Conservation (phyloP, 2,113 vertebrate species). For the Grallaria varia region DNA sequence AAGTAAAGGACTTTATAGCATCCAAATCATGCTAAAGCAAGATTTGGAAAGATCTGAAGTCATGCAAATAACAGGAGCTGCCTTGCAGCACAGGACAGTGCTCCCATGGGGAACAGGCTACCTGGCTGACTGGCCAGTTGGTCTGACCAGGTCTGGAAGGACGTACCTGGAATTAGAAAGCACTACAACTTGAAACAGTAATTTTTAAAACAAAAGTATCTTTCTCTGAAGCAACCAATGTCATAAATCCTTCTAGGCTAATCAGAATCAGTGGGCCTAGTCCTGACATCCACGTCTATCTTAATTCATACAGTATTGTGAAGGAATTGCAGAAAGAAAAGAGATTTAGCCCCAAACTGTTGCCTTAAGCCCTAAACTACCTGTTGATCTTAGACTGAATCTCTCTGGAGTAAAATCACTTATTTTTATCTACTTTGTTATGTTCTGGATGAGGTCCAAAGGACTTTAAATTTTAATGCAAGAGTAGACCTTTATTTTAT, state of each 20-base stretch:
- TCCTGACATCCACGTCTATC: not conserved
- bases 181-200: not conserved
- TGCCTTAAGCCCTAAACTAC: not conserved
- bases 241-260: not conserved
- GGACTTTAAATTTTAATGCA: not conserved
- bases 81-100: not conserved
- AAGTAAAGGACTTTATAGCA: not conserved
- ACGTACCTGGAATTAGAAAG: not conserved
- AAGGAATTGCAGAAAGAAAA: not conserved
- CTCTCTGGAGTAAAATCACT: not conserved
- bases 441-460: not conserved
- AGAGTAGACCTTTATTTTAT: not conserved
- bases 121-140: not conserved
- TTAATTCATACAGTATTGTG: not conserved
- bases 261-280: not conserved
- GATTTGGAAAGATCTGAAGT: not conserved
- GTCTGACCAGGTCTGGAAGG: not conserved
- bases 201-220: not conserved
- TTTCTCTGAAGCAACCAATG: not conserved
- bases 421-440: not conserved
- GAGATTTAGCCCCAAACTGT: not conserved
- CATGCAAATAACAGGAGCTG: not conserved
- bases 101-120: not conserved
- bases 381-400: not conserved
- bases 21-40: not conserved